phyloP scores from a whole-genome alignment of 2,113 vertebrate species.

The Haplochromis vanheusdeni region DNA sequence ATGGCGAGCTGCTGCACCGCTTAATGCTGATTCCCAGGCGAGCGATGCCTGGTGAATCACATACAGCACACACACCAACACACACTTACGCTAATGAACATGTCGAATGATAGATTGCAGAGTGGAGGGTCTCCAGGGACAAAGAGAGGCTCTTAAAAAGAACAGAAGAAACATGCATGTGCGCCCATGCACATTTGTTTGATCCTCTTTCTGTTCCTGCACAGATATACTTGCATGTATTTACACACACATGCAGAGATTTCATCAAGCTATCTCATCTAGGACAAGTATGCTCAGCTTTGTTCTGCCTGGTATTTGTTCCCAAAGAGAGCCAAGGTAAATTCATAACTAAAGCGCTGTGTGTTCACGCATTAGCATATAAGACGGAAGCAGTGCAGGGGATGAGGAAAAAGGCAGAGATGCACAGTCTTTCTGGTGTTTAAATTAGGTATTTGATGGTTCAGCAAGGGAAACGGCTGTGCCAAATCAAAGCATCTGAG shows the following conservation, averaged over 20 bases:
- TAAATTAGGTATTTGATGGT: constrained; percentile 32
- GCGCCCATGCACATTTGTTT: neutral
- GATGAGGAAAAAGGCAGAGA: neutral
- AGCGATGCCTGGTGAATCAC: constrained; percentile 14
- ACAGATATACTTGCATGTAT: neutral
- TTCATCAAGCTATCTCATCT: constrained; percentile 21
- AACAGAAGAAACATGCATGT: constrained; percentile 1
- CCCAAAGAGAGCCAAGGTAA: constrained; percentile 7
- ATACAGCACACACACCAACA: neutral
- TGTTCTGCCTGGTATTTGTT: constrained; percentile 36
- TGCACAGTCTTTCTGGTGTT: neutral
- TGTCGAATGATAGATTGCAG: constrained; percentile 48
- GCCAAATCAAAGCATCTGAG: constrained; percentile 19
- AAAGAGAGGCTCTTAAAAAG: constrained; percentile 15
- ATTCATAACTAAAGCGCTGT: neutral
- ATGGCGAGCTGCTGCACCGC: constrained; percentile 46
- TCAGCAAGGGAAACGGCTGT: neutral
- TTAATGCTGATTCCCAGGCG: constrained; percentile 48
- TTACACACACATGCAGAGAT: neutral
- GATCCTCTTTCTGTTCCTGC: constrained; percentile 6
- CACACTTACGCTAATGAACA: constrained; percentile 53
- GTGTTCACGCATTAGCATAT: constrained; percentile 40
- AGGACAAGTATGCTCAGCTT: constrained; percentile 22
- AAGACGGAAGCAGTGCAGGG: neutral
- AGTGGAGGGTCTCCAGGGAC: constrained; percentile 16